Conservation (phyloP, 2,797 vertebrate genomes). For the Manis pentadactyla region DNA sequence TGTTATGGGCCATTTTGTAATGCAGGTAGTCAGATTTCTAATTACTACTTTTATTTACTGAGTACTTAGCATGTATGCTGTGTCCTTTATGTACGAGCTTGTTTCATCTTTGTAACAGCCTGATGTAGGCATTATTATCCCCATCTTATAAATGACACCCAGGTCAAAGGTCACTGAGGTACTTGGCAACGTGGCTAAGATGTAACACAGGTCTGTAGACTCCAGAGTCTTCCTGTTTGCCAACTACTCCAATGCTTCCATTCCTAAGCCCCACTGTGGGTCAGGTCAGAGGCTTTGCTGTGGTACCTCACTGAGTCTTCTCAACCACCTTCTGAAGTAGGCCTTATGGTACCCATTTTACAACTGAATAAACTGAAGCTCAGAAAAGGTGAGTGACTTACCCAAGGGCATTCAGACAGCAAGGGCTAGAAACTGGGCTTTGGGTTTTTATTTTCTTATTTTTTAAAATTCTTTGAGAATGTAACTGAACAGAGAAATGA, state of each 20-base stretch:
- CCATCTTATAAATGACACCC: not conserved
- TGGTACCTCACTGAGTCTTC: not conserved
- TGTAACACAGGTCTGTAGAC: not conserved
- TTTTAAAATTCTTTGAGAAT: not conserved
- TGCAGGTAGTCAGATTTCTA: not conserved
- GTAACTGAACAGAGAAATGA: not conserved
- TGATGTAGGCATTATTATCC: not conserved
- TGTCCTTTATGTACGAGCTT: not conserved
- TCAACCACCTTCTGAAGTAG: not conserved
- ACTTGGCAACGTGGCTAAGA: not conserved
- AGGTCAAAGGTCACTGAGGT: not conserved
- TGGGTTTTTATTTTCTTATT: not conserved
- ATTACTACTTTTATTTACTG: not conserved
- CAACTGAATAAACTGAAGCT: not conserved
- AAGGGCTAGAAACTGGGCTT: not conserved
- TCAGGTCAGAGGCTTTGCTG: not conserved
- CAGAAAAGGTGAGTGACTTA: not conserved
- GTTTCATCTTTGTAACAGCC: not conserved
- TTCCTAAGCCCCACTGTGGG: fast-evolving
- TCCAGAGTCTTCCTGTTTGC: not conserved
- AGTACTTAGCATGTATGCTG: not conserved
- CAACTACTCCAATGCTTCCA: not conserved
- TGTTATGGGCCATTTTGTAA: not conserved
- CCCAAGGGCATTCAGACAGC: not conserved
- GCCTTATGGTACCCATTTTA: not conserved